Evolutionary conservation across 2,797 vertebrate genomes (phyloP), one percentile per base, ranked within the genome.

Genomic region (Aldrovandia affinis): DNA sequence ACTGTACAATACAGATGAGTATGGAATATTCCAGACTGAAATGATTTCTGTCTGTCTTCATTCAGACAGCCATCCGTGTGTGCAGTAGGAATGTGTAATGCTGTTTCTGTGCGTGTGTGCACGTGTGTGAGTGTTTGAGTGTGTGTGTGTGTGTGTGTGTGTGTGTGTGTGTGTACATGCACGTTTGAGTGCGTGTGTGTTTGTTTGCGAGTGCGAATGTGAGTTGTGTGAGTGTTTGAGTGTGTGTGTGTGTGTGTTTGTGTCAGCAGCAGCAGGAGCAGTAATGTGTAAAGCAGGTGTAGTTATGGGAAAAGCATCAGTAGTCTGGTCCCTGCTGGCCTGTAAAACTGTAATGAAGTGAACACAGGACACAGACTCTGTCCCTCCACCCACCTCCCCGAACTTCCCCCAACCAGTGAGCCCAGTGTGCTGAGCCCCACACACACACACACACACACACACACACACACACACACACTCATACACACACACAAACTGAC

Each of bases 311-410:
- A 93, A 94, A 91, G 92, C 94, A 93, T 92, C 94, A 93, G 92
- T 85, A 83, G 85, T 84, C 54, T 89, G 90, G 87, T 94, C 94
- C 94, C 94, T 83, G 88, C 78, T 92, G 94, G 88, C 91, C 90
- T 87, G 92, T 95, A 94, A 93, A 95, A 93, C 83, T 92, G 87
- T 93, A 95, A 95, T 96, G 95, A 95, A 95, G 95, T 94, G 94
- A 95, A 91, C 92, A 93, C 88, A 91, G 93, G 90, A 93, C 92
- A 89, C 87, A 88, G 93, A 93, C 92, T 95, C 94, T 94, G 92
- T 95, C 92, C 90, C 91, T 93, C 93, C 91, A 36, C 91, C 92
- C 88, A 44, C 57, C 12, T 84, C 80, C 80, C 87, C 89, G 44
- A 59, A 87, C 65, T 25, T 39, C 28, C 81, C 28, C 86, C 80